phyloP scores from a whole-genome alignment of 92 coral and sea anemone genomes.

The Muricea muricata region DNA sequence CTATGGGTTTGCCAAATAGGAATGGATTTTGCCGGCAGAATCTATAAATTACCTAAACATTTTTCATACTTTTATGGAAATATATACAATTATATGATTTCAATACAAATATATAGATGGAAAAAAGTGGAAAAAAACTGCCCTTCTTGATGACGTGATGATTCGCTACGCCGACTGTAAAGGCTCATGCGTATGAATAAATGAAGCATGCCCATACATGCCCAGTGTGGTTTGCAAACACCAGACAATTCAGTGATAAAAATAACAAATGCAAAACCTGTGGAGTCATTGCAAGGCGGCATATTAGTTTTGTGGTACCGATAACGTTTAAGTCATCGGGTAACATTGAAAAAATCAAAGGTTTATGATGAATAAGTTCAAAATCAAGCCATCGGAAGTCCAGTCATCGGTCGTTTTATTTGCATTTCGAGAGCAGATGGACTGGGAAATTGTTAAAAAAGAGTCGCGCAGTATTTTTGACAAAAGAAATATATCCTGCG shows the following conservation, averaged over 20 bases:
- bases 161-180: slow-evolving; percentile 19
- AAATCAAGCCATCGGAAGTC: background rate
- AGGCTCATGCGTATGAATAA: slow-evolving; percentile 12
- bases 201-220: slow-evolving; percentile 11
- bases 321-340: background rate
- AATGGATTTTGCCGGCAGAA: too few relatives aligned
- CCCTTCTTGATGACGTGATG: slow-evolving; percentile 8
- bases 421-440: slow-evolving; percentile 51
- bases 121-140: slow-evolving; percentile 24
- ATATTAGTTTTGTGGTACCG: slow-evolving; percentile 44
- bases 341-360: background rate
- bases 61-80: too few relatives aligned
- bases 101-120: too few relatives aligned
- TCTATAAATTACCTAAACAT: too few relatives aligned
- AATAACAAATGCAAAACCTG: slow-evolving; percentile 27
- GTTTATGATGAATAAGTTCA: background rate
- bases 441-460: slow-evolving; percentile 63
- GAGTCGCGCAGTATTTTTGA: slow-evolving; percentile 44
- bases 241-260: too few relatives aligned
- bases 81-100: too few relatives aligned
- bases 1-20: too few relatives aligned
- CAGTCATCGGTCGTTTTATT: slow-evolving; percentile 34
- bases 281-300: slow-evolving; percentile 8
- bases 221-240: slow-evolving; percentile 2
- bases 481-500: slow-evolving; percentile 52